Evolutionary conservation across 1,140 invertebrate genomes (phyloP).

Genomic region (Tetraneura akinire): DNA sequence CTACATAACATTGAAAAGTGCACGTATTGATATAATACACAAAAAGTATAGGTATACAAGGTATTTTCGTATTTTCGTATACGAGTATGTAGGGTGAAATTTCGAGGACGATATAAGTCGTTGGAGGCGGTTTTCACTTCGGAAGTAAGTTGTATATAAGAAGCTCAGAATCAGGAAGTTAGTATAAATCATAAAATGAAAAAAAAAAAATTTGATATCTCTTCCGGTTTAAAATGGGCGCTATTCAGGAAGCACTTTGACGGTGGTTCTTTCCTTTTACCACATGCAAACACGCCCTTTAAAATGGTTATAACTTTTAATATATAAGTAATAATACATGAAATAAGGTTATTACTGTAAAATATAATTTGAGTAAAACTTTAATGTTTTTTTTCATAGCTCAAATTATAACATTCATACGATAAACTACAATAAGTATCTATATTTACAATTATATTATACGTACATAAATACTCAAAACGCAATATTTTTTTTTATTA

Average conservation of each 20-base stretch:
- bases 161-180: constrained; percentile 27
- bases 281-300: background rate
- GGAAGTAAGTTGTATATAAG: constrained; percentile 42
- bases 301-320: constrained; percentile 24
- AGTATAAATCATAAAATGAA: constrained; percentile 37
- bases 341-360: background rate
- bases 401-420: background rate
- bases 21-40: background rate
- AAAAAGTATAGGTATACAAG: background rate
- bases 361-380: background rate
- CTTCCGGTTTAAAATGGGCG: constrained; percentile 36
- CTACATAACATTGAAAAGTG: background rate
- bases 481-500: too few species aligned
- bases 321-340: background rate
- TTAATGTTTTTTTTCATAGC: too few species aligned
- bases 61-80: too few species aligned
- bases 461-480: too few species aligned
- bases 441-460: too few species aligned
- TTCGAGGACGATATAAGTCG: constrained; percentile 9
- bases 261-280: constrained; percentile 29
- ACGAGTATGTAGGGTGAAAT: constrained; percentile 29
- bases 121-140: constrained; percentile 14
- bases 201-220: constrained; percentile 43
- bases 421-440: too few species aligned
- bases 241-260: constrained; percentile 24